phyloP scores from a whole-genome alignment of 2,888 invertebrate species.

The Ditula angustiorana region DNA sequence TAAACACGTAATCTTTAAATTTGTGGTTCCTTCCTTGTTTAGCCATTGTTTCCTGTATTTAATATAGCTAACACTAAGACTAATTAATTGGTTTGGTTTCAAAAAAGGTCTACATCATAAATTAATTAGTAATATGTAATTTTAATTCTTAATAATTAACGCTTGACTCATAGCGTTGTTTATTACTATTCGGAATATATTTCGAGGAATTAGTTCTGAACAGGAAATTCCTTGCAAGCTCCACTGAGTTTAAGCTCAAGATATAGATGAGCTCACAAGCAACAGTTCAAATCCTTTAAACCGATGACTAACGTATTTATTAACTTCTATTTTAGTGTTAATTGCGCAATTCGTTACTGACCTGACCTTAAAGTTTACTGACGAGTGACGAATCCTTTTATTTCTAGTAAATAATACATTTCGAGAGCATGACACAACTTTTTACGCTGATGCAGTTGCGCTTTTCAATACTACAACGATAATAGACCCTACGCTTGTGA shows the following conservation, averaged over 20 bases:
- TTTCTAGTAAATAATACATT: background rate
- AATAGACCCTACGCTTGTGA: too few relatives aligned
- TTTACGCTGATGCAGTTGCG: background rate
- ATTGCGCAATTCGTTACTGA: background rate
- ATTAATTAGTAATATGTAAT: background rate
- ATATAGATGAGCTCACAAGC: slow-evolving; percentile 50
- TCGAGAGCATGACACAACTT: background rate
- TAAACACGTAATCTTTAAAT: background rate
- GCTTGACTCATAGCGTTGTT: too few relatives aligned
- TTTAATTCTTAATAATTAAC: background rate
- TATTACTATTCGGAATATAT: background rate
- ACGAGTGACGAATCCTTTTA: background rate
- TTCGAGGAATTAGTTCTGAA: slow-evolving; percentile 44
- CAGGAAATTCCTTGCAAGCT: slow-evolving; percentile 41
- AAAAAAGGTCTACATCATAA: background rate
- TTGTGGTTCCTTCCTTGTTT: background rate
- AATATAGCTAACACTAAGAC: too few relatives aligned
- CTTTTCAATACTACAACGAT: too few relatives aligned
- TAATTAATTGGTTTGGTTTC: background rate
- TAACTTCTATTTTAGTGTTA: slow-evolving; percentile 14
- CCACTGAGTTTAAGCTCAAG: slow-evolving; percentile 37
- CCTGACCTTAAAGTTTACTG: background rate
- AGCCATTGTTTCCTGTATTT: background rate
- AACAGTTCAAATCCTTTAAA: slow-evolving; percentile 34
- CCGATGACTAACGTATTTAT: slow-evolving; percentile 21